Evolutionary conservation across 2,888 invertebrate species (phyloP).

Genomic region (Disparrhopalites patrizii): DNA sequence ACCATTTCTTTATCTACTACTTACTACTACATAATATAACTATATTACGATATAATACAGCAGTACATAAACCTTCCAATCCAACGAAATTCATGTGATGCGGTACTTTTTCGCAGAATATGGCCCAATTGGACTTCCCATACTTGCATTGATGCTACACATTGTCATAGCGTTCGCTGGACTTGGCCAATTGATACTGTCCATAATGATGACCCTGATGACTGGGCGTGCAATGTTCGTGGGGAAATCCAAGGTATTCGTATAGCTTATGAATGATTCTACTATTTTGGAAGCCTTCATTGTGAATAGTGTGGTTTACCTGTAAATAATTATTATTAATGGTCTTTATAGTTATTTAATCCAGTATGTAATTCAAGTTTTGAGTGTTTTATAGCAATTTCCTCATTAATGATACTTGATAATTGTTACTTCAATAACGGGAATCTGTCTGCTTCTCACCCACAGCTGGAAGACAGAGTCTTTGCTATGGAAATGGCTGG

Average conservation of each 20-base stretch:
- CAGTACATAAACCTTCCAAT: not conserved
- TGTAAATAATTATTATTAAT: not conserved
- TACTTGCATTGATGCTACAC: not conserved
- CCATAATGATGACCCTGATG: slow-evolving; percentile 35
- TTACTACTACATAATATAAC: not conserved
- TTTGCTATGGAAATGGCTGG: slow-evolving; percentile 16
- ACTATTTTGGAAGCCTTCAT: not conserved
- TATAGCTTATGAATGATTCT: not conserved
- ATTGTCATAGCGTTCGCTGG: slow-evolving; percentile 16
- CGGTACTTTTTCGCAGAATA: not conserved
- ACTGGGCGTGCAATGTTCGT: slow-evolving; percentile 38
- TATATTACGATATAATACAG: not conserved
- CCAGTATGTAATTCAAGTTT: no score
- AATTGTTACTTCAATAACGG: no score
- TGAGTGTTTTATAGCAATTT: no score
- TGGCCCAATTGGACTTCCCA: not conserved
- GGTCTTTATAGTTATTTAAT: no score
- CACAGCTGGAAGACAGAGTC: slow-evolving; percentile 17
- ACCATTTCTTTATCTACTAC: not conserved
- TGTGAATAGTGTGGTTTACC: not conserved
- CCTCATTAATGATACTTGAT: no score
- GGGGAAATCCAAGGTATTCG: slow-evolving; percentile 36
- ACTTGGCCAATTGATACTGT: slow-evolving; percentile 30
- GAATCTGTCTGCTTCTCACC: not conserved
- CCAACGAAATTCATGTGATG: not conserved